phyloP scores from a whole-genome alignment of 2,797 vertebrate genomes.

The Scyliorhinus canicula region DNA sequence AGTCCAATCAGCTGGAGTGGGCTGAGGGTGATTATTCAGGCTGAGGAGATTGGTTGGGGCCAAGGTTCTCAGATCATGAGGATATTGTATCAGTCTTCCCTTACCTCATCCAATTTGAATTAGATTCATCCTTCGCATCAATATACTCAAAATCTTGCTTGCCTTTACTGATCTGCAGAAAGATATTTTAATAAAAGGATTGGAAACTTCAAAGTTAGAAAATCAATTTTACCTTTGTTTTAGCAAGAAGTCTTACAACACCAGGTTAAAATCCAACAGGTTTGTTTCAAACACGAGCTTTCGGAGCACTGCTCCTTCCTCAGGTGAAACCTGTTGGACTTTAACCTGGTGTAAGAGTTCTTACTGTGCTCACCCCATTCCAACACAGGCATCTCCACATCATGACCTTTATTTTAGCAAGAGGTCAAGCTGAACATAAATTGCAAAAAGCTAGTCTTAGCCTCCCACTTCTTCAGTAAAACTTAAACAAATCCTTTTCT shows the following conservation, averaged over 20 bases:
- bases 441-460: background rate
- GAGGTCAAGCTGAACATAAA: background rate
- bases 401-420: background rate
- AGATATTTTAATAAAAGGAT: background rate
- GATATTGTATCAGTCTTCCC: background rate
- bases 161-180: constrained; percentile 62
- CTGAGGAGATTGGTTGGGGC: background rate
- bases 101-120: background rate
- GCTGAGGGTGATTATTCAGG: background rate
- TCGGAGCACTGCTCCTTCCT: no score
- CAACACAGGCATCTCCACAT: no score
- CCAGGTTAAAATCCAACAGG: no score
- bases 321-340: no score
- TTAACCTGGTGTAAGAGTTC: no score
- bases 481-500: background rate
- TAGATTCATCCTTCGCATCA: constrained; percentile 50
- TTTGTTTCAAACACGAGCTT: no score
- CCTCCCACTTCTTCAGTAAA: background rate
- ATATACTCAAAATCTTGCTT: constrained; percentile 63
- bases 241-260: no score
- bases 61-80: background rate
- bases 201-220: background rate
- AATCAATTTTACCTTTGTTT: background rate
- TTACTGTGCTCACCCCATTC: no score
- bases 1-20: background rate